These are phyloP conservation scores for Siniperca obscura DNA, from an alignment of 2,797 vertebrate species.

Conservation along the genomic window DNA sequence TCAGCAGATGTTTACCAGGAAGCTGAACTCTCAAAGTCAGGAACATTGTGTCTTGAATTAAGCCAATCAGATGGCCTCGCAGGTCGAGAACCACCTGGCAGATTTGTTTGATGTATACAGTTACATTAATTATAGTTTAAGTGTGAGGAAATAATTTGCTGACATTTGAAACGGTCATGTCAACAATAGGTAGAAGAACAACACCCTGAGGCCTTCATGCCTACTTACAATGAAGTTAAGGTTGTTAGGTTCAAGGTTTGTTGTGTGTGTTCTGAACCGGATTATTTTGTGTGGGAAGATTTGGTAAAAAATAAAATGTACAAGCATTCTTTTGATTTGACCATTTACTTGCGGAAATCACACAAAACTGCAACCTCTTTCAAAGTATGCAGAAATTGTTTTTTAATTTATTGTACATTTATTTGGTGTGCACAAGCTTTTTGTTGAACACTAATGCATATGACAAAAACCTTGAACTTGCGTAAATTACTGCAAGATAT, in stretches of 20 bases:
- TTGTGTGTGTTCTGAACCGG: no score
- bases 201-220: neutral
- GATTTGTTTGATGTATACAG: neutral
- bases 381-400: neutral
- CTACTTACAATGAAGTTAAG: neutral
- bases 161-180: neutral
- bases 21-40: neutral
- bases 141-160: neutral
- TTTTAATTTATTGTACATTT: neutral
- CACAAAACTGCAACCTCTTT: neutral
- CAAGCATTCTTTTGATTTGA: neutral
- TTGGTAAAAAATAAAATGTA: neutral
- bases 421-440: neutral
- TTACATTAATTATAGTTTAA: neutral
- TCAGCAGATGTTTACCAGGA: neutral
- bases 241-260: no score
- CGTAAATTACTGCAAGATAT: neutral
- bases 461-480: neutral
- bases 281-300: neutral
- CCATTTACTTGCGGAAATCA: neutral
- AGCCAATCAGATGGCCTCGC: neutral
- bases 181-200: neutral
- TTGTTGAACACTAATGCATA: neutral
- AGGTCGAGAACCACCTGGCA: no score
- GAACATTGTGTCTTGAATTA: neutral